Conservation (phyloP, 2,113 vertebrate genomes). For the Vimba vimba region DNA sequence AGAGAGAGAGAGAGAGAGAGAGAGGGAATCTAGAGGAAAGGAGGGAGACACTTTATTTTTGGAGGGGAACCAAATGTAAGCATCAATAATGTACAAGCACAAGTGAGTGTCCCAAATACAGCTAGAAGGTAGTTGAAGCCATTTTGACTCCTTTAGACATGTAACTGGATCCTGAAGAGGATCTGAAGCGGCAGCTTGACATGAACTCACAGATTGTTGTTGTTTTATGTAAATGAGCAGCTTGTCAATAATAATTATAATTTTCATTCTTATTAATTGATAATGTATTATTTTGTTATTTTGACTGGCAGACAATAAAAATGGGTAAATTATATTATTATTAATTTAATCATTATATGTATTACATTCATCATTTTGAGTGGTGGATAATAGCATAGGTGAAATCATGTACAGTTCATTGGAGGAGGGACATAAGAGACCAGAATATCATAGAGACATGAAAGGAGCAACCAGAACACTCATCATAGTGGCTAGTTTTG, state of each 20-base stretch:
- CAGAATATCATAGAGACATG: not conserved
- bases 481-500: not conserved
- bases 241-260: no score
- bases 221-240: no score
- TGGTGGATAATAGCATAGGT: not conserved
- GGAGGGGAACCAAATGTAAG: conserved; percentile 20
- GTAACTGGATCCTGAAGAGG: not conserved
- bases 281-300: no score
- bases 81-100: conserved; percentile 37
- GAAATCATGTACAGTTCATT: not conserved
- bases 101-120: conserved; percentile 23
- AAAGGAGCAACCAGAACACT: not conserved
- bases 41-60: conserved; percentile 23
- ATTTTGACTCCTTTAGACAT: not conserved
- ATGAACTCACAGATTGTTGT: no score
- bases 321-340: not conserved
- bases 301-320: not conserved
- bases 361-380: not conserved
- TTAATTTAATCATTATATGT: not conserved
- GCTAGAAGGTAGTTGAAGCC: not conserved
- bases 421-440: not conserved
- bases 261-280: no score
- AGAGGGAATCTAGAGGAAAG: conserved; percentile 16
- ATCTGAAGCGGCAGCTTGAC: no score
- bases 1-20: no score